phyloP scores from a whole-genome alignment of 2,797 vertebrate species.

The Cetoscarus ocellatus region DNA sequence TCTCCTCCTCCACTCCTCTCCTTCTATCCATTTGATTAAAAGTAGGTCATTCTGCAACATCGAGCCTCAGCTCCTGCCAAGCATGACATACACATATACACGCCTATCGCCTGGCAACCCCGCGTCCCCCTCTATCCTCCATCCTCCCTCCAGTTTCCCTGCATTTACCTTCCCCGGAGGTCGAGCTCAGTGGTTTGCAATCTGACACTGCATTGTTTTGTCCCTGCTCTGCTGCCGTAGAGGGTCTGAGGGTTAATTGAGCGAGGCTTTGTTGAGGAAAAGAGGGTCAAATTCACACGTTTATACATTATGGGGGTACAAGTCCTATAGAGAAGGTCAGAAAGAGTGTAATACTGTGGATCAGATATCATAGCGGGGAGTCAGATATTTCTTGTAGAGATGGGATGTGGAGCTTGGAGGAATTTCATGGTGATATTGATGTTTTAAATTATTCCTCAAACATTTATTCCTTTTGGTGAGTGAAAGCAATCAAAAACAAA shows the following conservation, averaged over 20 bases:
- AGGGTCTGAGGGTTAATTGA: slow-evolving; percentile 26
- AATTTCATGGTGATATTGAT: not conserved
- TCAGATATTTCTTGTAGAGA: not conserved
- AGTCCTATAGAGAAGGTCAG: not conserved
- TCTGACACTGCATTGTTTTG: slow-evolving; percentile 54
- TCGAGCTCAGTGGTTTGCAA: slow-evolving; percentile 34
- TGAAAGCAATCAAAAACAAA: not conserved
- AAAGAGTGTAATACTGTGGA: not conserved
- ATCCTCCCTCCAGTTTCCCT: slow-evolving; percentile 41
- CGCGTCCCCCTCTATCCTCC: slow-evolving; percentile 18
- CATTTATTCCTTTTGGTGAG: too few species aligned
- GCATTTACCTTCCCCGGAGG: slow-evolving; percentile 61
- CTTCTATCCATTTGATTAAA: slow-evolving; percentile 58
- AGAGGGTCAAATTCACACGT: slow-evolving; percentile 8
- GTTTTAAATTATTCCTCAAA: not conserved
- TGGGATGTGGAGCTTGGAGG: not conserved
- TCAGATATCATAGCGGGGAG: not conserved
- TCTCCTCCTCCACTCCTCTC: slow-evolving; percentile 23
- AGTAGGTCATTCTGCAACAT: slow-evolving; percentile 84
- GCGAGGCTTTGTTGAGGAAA: slow-evolving; percentile 8
- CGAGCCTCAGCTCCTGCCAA: slow-evolving; percentile 68
- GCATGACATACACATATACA: slow-evolving; percentile 69
- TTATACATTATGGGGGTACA: not conserved
- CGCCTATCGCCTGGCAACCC: slow-evolving; percentile 66
- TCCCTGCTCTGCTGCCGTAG: slow-evolving; percentile 11